phyloP scores from a whole-genome alignment of 2,113 vertebrate species.

The Caracal caracal region DNA sequence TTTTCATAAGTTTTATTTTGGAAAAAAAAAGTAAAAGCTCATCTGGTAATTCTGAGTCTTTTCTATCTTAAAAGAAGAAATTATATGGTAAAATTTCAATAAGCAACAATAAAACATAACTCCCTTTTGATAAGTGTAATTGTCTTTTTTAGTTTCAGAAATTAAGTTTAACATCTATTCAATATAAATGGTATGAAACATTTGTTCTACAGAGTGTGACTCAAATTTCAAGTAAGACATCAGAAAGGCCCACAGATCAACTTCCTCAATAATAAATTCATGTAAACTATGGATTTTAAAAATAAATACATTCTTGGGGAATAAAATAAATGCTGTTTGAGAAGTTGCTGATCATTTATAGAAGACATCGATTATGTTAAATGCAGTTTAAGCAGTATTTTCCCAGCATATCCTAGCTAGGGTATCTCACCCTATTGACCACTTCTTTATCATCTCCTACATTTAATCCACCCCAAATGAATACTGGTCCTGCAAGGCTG shows the following conservation, averaged over 20 bases:
- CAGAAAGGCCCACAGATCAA: not conserved
- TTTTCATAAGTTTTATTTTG: not conserved
- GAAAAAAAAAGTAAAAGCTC: not conserved
- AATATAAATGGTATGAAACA: not conserved
- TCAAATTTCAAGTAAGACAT: not conserved
- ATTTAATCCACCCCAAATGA: not conserved
- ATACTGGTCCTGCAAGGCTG: not conserved
- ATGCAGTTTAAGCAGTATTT: not conserved
- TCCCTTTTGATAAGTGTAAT: not conserved
- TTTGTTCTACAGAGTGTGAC: not conserved
- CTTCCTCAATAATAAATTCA: not conserved
- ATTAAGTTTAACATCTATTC: not conserved
- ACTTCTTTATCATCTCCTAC: not conserved
- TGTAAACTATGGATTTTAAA: slow-evolving; percentile 2
- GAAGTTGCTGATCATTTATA: not conserved
- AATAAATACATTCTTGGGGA: not conserved
- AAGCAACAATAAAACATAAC: not conserved
- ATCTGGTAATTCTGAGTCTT: not conserved
- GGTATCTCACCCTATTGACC: not conserved
- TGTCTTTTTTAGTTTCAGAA: slow-evolving; percentile 13
- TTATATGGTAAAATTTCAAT: not conserved
- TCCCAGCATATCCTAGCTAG: not conserved
- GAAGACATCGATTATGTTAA: not conserved
- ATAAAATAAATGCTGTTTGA: slow-evolving; percentile 1
- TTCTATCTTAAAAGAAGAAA: not conserved